A percentile compares a stretch with the other conserved stretches of the same genome.
phyloP scores from a whole-genome alignment of 2,888 invertebrate genomes.

The Axea sp. region DNA sequence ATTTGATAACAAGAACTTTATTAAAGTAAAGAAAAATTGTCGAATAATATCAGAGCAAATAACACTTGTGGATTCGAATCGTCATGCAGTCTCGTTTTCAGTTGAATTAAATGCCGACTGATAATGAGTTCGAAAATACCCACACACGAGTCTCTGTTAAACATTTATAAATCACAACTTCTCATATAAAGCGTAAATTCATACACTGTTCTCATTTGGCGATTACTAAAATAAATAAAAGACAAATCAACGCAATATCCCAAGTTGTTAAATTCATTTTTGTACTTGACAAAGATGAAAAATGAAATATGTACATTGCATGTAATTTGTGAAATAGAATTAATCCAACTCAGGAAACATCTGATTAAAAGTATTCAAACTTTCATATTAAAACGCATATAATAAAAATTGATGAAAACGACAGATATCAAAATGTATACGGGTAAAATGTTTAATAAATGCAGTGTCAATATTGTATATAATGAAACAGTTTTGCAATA shows the following conservation, averaged over 20 bases:
- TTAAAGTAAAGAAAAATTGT: constrained; percentile 14
- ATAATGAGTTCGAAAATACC: constrained; percentile 32
- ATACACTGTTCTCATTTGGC: constrained; percentile 7
- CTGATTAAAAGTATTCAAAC: too few relatives aligned
- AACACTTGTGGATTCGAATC: constrained; percentile 42
- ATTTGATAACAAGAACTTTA: constrained; percentile 10
- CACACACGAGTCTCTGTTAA: constrained; percentile 33
- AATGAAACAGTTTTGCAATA: too few relatives aligned
- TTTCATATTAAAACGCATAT: too few relatives aligned
- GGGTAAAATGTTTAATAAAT: too few relatives aligned
- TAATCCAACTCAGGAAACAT: too few relatives aligned
- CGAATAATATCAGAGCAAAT: constrained; percentile 46
- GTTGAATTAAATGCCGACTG: constrained; percentile 35
- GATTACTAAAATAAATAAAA: constrained; percentile 4
- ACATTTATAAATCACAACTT: constrained; percentile 30
- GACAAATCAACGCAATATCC: constrained; percentile 1
- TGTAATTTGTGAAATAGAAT: too few relatives aligned
- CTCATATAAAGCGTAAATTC: constrained; percentile 16
- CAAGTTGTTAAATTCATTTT: constrained; percentile 5
- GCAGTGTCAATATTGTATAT: too few relatives aligned
- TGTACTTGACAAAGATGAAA: too few relatives aligned
- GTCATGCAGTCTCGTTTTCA: constrained; percentile 52
- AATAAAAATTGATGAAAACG: too few relatives aligned
- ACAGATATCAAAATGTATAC: too few relatives aligned
- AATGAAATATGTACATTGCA: background rate